Conservation (phyloP, 2,113 vertebrate genomes). For the Istiophorus platypterus region DNA sequence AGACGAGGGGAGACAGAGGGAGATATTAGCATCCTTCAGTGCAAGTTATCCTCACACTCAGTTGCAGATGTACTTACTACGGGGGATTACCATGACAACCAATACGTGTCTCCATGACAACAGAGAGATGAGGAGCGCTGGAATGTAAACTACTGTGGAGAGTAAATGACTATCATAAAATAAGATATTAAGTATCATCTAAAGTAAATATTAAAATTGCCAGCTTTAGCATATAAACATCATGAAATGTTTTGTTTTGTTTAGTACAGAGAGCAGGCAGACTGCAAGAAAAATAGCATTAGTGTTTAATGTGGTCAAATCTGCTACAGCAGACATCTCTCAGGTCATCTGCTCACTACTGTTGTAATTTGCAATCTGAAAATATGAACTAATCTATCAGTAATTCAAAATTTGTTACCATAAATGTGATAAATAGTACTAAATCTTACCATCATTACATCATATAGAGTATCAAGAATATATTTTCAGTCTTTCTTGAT, state of each 20-base stretch:
- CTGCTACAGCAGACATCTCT: constrained; percentile 37
- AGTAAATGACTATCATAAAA: background rate
- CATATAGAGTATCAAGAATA: constrained; percentile 8
- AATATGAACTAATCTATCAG: background rate
- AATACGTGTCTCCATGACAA: constrained; percentile 74
- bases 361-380: background rate
- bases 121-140: constrained; percentile 49
- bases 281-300: background rate
- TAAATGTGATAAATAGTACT: background rate
- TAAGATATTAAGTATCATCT: background rate
- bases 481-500: background rate
- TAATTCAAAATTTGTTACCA: background rate
- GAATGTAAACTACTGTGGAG: constrained; percentile 13
- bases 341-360: background rate
- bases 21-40: constrained; percentile 60
- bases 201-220: background rate
- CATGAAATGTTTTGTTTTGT: background rate
- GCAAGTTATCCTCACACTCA: constrained; percentile 58
- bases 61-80: constrained; percentile 48
- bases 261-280: background rate
- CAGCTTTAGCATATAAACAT: background rate
- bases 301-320: background rate
- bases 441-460: background rate
- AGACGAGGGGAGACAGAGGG: constrained; percentile 75
- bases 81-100: constrained; percentile 71